A percentile compares a stretch with the other conserved stretches of the same genome.
These are phyloP conservation scores for Choloepus hoffmanni DNA, from an alignment of 2,113 vertebrate species.

Conservation along the genomic window DNA sequence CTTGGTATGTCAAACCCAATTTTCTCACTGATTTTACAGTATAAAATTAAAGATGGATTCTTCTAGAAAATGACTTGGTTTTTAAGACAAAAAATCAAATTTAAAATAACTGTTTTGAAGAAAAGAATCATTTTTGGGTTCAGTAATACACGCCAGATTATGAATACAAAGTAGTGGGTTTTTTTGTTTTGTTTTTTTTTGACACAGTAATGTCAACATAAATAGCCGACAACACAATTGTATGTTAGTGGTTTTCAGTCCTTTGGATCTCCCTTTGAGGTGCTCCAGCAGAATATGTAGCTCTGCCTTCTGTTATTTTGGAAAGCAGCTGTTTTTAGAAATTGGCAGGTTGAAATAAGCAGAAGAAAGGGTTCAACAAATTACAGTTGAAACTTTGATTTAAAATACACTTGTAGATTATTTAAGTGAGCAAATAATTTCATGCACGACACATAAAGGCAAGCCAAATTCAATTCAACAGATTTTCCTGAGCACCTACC, in stretches of 20 bases:
- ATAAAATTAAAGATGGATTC: conserved; percentile 40
- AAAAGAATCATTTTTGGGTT: conserved; percentile 16
- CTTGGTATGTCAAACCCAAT: neutral
- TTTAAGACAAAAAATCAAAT: conserved; percentile 53
- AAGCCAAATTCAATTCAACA: conserved; percentile 7
- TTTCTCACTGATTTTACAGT: conserved; percentile 47
- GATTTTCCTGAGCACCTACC: neutral
- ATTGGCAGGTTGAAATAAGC: conserved; percentile 52
- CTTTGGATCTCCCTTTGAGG: conserved; percentile 32
- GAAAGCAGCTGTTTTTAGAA: conserved; percentile 26
- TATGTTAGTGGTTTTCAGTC: conserved; percentile 15
- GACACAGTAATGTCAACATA: conserved; percentile 9
- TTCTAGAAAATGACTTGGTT: conserved; percentile 35
- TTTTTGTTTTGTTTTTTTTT: neutral
- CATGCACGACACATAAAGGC: neutral
- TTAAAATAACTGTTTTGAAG: conserved; percentile 3
- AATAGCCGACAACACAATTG: neutral
- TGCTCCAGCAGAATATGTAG: neutral
- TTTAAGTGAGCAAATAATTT: conserved; percentile 58
- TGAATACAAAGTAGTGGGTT: neutral
- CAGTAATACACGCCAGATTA: neutral
- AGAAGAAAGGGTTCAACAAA: conserved; percentile 24
- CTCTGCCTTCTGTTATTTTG: conserved; percentile 39
- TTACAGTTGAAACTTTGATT: conserved; percentile 44
- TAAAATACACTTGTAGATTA: conserved; percentile 45